phyloP scores from a whole-genome alignment of 2,113 vertebrate species.

The Erpornis zantholeuca region DNA sequence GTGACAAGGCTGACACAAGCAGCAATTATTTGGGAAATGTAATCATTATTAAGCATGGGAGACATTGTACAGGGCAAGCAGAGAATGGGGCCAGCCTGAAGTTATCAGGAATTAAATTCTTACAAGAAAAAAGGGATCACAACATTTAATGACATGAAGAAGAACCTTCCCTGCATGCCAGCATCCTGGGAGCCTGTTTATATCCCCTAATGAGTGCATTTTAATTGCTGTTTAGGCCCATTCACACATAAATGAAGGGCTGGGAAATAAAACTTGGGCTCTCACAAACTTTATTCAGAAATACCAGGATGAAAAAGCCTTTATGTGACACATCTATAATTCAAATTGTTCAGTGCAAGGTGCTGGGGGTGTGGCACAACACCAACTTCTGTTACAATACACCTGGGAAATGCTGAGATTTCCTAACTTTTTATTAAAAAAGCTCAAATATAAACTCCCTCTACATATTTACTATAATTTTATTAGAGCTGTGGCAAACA shows the following conservation, averaged over 20 bases:
- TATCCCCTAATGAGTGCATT: background rate
- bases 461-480: background rate
- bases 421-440: background rate
- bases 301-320: background rate
- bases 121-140: background rate
- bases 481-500: background rate
- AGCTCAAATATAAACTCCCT: background rate
- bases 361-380: background rate
- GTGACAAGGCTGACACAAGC: background rate
- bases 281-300: background rate
- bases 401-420: background rate
- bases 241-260: background rate
- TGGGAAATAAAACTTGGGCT: background rate
- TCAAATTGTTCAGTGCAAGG: background rate
- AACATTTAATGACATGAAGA: background rate
- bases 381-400: background rate
- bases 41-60: background rate
- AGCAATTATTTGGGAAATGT: background rate
- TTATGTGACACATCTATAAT: rapidly evolving
- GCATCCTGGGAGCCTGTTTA: background rate
- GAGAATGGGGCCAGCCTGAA: background rate
- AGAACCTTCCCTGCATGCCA: background rate
- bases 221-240: background rate
- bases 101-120: background rate
- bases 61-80: background rate